Base-by-base conservation (phyloP, 2,888 invertebrate genomes). In the Cerastis rubricosa region DNA sequence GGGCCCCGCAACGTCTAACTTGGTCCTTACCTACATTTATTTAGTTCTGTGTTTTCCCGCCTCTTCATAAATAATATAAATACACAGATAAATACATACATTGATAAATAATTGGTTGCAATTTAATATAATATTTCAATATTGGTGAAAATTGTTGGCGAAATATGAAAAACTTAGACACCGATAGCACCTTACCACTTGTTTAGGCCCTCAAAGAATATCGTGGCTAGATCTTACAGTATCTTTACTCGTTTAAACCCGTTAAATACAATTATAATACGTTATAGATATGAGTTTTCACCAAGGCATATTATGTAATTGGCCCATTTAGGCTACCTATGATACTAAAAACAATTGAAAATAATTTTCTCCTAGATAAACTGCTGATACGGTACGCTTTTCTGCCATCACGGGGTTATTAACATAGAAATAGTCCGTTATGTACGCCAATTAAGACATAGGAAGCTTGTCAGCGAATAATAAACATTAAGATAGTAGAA, bases 401-500 rank as follows among this genome's bases (percentile, higher is more conserved):
- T 69, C 69, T 69, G 35, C 45, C 59, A 74, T 71, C 77, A 64
- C 12, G 40, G 35, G 45, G 25, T 35, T 5, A 83, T 86, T 83
- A 71, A 71, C 84, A 86, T 84, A 78, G 65, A 78, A 86, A 84
- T 78, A 73, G 86, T 74, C 70, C 3, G 25, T 73, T 86, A 45
- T 61, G 69, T 86, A 65, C 40, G 49, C 70, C 84, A 86, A 84
- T 84, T 86, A 72, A 74, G 84, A 78, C 71, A 68, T 84, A 63
- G 71, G 71, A 63, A 78, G 78, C 71, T 78, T 70, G 73, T 83
- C 78, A 73, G 61, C 68, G 57, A 66, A 69, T 78, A 78, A 83
- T 74, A 83, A 83, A 85, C 83, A 70, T 85, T 83, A 67, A 77
- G 86, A 85, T 85, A 83, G 65, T 57, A 83, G 74, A 83, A 70